phyloP scores from a whole-genome alignment of 2,888 invertebrate species.

The Lycophotia porphyrea region DNA sequence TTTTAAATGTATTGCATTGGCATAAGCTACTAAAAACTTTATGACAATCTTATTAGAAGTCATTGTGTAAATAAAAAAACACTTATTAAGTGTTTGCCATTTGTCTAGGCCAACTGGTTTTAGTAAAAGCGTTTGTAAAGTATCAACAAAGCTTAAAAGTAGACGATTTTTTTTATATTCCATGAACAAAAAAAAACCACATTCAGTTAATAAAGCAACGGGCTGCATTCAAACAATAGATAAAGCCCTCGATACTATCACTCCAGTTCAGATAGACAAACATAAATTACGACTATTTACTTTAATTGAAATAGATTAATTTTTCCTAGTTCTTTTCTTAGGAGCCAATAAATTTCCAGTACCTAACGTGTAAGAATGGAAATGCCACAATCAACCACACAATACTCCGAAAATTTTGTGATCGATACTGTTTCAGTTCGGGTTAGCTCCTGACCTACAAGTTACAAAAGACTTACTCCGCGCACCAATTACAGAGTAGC shows the following conservation, averaged over 20 bases:
- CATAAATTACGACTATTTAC: not conserved
- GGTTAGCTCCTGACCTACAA: slow-evolving; percentile 28
- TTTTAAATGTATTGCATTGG: not conserved
- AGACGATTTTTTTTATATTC: not conserved
- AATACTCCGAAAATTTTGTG: not conserved
- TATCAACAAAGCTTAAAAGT: not conserved
- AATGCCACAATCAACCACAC: not conserved
- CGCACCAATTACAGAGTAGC: slow-evolving; percentile 70
- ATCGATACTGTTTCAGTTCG: not conserved
- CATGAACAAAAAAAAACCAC: not conserved
- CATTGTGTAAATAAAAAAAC: not conserved
- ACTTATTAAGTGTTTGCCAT: not conserved
- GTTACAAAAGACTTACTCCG: slow-evolving; percentile 48
- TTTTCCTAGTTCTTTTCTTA: not conserved
- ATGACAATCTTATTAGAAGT: not conserved
- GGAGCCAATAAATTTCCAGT: not conserved
- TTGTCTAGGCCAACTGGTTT: not conserved
- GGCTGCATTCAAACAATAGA: not conserved
- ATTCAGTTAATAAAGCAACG: not conserved
- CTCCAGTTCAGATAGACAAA: not conserved
- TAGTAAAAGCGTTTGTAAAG: not conserved
- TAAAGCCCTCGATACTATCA: not conserved
- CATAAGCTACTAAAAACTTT: not conserved
- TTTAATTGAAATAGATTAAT: not conserved
- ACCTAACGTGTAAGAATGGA: too few relatives aligned